Evolutionary conservation across 2,888 invertebrate species (phyloP).

Genomic region (Drosophila birchii): DNA sequence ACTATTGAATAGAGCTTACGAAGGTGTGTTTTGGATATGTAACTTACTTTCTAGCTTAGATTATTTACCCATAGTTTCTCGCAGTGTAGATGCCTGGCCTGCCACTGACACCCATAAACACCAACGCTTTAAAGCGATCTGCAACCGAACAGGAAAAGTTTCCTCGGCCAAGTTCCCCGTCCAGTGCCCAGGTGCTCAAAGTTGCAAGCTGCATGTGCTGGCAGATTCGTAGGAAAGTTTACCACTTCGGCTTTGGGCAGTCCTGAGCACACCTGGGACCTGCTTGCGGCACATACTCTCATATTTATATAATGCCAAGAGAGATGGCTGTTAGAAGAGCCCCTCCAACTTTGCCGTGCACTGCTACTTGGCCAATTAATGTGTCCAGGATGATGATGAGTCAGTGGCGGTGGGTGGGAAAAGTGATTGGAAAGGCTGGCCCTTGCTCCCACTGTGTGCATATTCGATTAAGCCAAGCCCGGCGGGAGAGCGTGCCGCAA

Average conservation of each 20-base stretch:
- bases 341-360: conserved; percentile 29
- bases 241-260: conserved; percentile 51
- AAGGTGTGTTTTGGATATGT: not conserved
- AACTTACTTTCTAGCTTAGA: too few species aligned
- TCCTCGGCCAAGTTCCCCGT: conserved; percentile 39
- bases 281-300: conserved; percentile 39
- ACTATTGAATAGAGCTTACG: not conserved
- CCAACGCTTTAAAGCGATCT: conserved; percentile 40
- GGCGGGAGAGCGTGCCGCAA: conserved; percentile 46
- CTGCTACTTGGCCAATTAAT: conserved; percentile 58
- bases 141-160: conserved; percentile 33
- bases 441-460: conserved; percentile 49
- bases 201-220: conserved; percentile 44
- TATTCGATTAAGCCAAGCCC: conserved; percentile 75
- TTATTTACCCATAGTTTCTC: not conserved
- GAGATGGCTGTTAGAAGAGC: conserved; percentile 31
- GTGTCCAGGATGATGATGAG: conserved; percentile 50
- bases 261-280: conserved; percentile 27
- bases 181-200: conserved; percentile 38
- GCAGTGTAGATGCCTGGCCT: conserved; percentile 4
- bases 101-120: conserved; percentile 22
- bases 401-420: not conserved
- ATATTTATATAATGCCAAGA: conserved; percentile 38
- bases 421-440: conserved; percentile 10
- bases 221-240: conserved; percentile 54